Percentiles rank a stretch among this genome's conserved stretches.
These are phyloP conservation scores for Oasisia sp. DNA, from an alignment of 2,888 invertebrate species.

Conservation along the genomic window DNA sequence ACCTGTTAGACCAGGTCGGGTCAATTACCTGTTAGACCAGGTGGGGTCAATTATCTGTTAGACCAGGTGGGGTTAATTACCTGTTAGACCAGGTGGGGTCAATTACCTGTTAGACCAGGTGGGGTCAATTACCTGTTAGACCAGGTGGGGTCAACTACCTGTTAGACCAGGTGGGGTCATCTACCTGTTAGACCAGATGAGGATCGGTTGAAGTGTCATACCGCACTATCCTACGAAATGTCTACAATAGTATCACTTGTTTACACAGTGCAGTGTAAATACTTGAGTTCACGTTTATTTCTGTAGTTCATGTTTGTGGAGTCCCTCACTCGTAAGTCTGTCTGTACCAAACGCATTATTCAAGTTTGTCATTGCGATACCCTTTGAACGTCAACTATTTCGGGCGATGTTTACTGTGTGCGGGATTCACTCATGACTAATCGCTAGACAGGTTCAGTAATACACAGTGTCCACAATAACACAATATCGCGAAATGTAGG, in stretches of 20 bases:
- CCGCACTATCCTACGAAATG: too few species aligned
- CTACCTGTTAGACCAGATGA: too few species aligned
- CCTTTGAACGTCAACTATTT: too few species aligned
- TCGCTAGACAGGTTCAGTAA: not conserved
- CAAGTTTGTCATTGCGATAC: not conserved
- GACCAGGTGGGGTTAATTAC: not conserved
- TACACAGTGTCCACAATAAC: not conserved
- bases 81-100: not conserved
- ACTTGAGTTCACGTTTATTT: not conserved
- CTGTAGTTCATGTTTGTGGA: not conserved
- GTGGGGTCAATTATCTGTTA: conserved; percentile 54
- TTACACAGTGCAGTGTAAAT: not conserved
- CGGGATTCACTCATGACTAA: not conserved
- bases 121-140: conserved; percentile 73
- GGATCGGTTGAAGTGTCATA: too few species aligned
- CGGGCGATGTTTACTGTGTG: not conserved
- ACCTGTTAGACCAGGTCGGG: conserved; percentile 88
- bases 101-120: conserved; percentile 84
- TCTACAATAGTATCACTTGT: too few species aligned
- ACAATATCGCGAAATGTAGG: not conserved
- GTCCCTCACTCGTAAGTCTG: not conserved
- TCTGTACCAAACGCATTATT: not conserved
- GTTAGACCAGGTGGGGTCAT: not conserved
- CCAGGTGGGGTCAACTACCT: conserved; percentile 62
- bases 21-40: conserved; percentile 71